Evolutionary conservation across 1,140 invertebrate species (phyloP).

Genomic region (Tenebrio molitor): DNA sequence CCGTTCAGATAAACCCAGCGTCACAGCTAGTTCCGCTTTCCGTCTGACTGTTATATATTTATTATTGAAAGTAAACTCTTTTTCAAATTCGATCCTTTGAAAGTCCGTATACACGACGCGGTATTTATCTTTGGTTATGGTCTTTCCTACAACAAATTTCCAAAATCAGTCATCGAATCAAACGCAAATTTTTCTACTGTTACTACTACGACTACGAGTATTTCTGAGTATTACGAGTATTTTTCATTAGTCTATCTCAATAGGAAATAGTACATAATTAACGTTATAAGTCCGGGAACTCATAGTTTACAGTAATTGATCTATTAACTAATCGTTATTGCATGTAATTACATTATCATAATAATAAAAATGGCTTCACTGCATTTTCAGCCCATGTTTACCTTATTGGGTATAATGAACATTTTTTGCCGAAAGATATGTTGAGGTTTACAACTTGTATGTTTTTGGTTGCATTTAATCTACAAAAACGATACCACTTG

Average conservation of each 20-base stretch:
- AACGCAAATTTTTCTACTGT: background rate
- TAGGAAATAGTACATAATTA: no score
- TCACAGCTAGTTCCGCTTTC: slow-evolving; percentile 91
- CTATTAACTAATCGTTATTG: background rate
- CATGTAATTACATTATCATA: background rate
- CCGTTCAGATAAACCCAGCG: slow-evolving; percentile 88
- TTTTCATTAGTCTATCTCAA: slow-evolving; percentile 20
- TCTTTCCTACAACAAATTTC: slow-evolving; percentile 83
- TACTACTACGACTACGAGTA: no score
- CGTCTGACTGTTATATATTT: slow-evolving; percentile 96
- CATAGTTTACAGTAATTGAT: no score
- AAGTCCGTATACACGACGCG: slow-evolving; percentile 97
- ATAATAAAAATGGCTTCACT: background rate
- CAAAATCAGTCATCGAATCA: slow-evolving; percentile 17
- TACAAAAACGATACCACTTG: background rate
- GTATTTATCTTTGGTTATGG: slow-evolving; percentile 99
- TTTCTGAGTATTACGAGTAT: no score
- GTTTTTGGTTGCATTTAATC: no score
- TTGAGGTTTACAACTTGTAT: no score
- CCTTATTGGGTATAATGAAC: no score
- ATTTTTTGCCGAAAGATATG: background rate
- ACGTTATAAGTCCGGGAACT: no score
- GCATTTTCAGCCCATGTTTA: no score
- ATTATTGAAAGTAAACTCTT: slow-evolving; percentile 94
- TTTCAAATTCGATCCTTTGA: slow-evolving; percentile 96